Percentiles rank a stretch among this genome's conserved stretches.
These are phyloP conservation scores for Acrocyrtus sp. DNA, from an alignment of 2,888 invertebrate genomes.

Conservation along the genomic window DNA sequence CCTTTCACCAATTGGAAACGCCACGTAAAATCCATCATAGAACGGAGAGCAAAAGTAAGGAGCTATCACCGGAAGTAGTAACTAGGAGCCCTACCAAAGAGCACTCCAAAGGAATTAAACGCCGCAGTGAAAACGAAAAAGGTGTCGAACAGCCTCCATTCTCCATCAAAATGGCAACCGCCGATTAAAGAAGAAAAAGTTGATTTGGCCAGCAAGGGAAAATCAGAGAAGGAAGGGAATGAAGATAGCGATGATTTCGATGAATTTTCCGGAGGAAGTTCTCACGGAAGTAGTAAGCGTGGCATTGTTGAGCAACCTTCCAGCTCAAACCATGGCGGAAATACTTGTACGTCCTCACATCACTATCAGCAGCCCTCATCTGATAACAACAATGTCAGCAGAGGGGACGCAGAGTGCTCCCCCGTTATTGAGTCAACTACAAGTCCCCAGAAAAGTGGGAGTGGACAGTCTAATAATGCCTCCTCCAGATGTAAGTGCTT, in stretches of 20 bases:
- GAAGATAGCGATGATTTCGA: no score
- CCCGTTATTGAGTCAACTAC: conserved; percentile 14
- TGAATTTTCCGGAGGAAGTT: no score
- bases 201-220: conserved; percentile 90
- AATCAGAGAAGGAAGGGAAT: conserved; percentile 90
- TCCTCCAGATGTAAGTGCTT: conserved; percentile 12
- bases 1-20: neutral
- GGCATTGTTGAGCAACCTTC: conserved; percentile 68
- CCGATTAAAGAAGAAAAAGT: conserved; percentile 79
- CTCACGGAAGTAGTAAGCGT: no score
- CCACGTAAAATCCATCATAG: neutral
- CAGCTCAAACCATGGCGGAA: conserved; percentile 27
- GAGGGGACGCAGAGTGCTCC: conserved; percentile 1
- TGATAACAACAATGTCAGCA: conserved; percentile 18
- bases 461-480: neutral
- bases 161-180: conserved; percentile 90
- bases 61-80: conserved; percentile 64
- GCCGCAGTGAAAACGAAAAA: conserved; percentile 85
- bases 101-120: conserved; percentile 93
- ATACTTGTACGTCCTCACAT: conserved; percentile 11
- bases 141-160: conserved; percentile 93
- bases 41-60: conserved; percentile 9
- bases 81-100: conserved; percentile 89
- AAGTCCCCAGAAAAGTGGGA: conserved; percentile 19
- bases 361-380: conserved; percentile 9